phyloP scores from a whole-genome alignment of 1,140 invertebrate species.

The Drosophila ananassae region DNA sequence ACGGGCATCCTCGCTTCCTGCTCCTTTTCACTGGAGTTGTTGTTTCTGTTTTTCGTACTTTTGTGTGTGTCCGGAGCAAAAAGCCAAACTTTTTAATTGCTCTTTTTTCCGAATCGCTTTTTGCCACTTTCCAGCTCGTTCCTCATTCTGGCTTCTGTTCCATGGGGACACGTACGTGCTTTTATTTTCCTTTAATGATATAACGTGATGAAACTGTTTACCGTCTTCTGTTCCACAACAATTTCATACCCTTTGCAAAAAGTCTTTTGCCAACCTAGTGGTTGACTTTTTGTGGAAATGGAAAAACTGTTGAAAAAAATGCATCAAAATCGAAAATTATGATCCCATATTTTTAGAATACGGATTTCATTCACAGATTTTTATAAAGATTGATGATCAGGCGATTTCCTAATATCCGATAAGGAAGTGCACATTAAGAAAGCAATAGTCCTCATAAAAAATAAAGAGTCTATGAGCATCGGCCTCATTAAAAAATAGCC shows the following conservation, averaged over 20 bases:
- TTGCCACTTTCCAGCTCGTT: slow-evolving; percentile 41
- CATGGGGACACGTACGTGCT: slow-evolving; percentile 69
- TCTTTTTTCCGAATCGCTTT: slow-evolving; percentile 65
- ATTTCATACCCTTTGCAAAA: background rate
- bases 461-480: too few relatives aligned
- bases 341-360: too few relatives aligned
- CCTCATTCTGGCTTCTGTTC: slow-evolving; percentile 35
- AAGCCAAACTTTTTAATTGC: slow-evolving; percentile 70
- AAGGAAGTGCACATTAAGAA: too few relatives aligned
- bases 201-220: slow-evolving; percentile 63
- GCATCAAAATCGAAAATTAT: too few relatives aligned
- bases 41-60: background rate
- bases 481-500: too few relatives aligned
- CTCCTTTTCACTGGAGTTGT: background rate
- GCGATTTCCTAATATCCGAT: too few relatives aligned
- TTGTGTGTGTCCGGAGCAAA: slow-evolving; percentile 39
- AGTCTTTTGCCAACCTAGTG: background rate
- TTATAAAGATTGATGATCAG: too few relatives aligned
- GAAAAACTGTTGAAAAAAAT: too few relatives aligned
- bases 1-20: slow-evolving; percentile 38
- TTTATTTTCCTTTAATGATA: slow-evolving; percentile 73
- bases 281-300: too few relatives aligned
- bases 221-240: background rate
- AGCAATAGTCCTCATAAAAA: too few relatives aligned
- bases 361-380: too few relatives aligned